These are phyloP conservation scores for Uria aalge DNA, from an alignment of 2,113 vertebrate genomes.

Conservation along the genomic window DNA sequence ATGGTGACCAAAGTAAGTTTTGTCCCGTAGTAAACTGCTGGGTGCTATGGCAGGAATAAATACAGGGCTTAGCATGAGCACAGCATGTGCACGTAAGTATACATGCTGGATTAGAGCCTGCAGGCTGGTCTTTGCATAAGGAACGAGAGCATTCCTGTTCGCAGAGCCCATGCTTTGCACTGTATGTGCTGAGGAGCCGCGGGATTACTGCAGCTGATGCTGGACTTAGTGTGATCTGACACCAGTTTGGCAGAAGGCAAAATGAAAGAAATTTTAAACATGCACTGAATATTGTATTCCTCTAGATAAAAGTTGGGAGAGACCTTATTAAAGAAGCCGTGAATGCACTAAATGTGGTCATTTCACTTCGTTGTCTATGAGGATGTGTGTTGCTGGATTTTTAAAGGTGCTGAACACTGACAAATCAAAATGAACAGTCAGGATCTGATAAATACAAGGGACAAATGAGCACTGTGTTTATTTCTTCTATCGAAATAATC, in stretches of 20 bases:
- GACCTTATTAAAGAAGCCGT: not conserved
- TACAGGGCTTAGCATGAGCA: not conserved
- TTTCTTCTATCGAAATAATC: not conserved
- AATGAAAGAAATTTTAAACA: not conserved
- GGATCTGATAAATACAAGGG: not conserved
- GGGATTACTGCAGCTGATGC: not conserved
- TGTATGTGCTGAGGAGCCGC: not conserved
- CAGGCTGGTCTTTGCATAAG: not conserved
- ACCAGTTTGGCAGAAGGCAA: not conserved
- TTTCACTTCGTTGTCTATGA: not conserved
- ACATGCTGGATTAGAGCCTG: not conserved
- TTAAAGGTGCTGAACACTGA: not conserved
- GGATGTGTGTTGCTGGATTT: not conserved
- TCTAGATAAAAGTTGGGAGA: not conserved
- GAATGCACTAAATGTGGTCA: not conserved
- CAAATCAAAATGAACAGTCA: not conserved
- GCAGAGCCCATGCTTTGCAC: not conserved
- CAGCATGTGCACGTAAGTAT: not conserved
- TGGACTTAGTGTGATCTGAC: not conserved
- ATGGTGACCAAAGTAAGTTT: not conserved
- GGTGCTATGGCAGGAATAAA: not conserved
- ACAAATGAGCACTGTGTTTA: not conserved
- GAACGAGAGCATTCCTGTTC: not conserved
- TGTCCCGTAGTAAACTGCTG: not conserved
- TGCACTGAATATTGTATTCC: not conserved